A percentile compares a stretch with the other conserved stretches of the same genome.
Evolutionary conservation across 2,888 invertebrate genomes (phyloP).

Genomic region (Thymelicus acteon): DNA sequence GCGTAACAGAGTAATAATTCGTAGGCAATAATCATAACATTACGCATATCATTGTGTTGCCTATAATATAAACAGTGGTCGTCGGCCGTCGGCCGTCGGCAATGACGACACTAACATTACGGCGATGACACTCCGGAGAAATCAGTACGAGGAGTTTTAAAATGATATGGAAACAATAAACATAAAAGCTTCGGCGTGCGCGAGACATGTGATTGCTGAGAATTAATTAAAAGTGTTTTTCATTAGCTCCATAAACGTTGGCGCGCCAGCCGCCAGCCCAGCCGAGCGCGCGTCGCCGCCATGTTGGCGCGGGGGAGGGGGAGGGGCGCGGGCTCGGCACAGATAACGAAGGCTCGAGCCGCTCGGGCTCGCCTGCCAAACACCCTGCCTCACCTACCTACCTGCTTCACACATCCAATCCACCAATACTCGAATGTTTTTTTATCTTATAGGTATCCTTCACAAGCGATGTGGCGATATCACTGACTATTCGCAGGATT

Average conservation of each 20-base stretch:
- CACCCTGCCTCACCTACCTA: conserved; percentile 23
- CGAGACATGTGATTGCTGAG: conserved; percentile 79
- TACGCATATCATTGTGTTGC: conserved; percentile 52
- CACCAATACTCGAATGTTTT: conserved; percentile 23
- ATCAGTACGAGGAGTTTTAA: conserved; percentile 79
- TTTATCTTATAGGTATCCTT: conserved; percentile 5
- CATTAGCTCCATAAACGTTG: conserved; percentile 75
- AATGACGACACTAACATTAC: conserved; percentile 72
- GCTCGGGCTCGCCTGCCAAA: conserved; percentile 36
- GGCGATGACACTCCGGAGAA: conserved; percentile 80
- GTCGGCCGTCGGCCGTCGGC: conserved; percentile 61
- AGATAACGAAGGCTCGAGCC: conserved; percentile 72
- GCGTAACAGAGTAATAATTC: conserved; percentile 60
- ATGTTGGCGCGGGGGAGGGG: conserved; percentile 52
- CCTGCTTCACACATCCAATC: conserved; percentile 32
- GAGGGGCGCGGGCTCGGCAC: conserved; percentile 63
- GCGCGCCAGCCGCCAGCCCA: conserved; percentile 37
- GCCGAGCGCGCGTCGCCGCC: conserved; percentile 43
- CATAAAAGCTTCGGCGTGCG: conserved; percentile 76
- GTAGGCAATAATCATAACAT: conserved; percentile 55
- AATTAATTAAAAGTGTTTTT: conserved; percentile 83
- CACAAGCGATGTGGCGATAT: neutral
- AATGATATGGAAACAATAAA: conserved; percentile 82
- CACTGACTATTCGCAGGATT: neutral
- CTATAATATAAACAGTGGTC: conserved; percentile 59